A percentile compares a stretch with the other conserved stretches of the same genome.
phyloP scores from a whole-genome alignment of 2,888 invertebrate genomes.

The Megaustenia siamemsis region DNA sequence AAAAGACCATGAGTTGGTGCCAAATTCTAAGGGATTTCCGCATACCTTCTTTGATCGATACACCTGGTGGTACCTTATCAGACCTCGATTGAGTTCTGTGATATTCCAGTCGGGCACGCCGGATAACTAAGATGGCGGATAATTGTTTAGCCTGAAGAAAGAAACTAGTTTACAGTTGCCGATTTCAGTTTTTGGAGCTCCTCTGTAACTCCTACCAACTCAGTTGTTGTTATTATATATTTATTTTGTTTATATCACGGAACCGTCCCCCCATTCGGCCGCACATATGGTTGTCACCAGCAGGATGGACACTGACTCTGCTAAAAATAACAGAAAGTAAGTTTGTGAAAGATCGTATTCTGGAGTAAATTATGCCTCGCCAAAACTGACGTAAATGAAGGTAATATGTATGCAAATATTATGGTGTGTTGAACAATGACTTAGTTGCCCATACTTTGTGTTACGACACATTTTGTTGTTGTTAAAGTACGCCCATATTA shows the following conservation, averaged over 20 bases:
- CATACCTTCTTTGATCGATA: neutral
- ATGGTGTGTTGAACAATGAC: no score
- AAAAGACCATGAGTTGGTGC: no score
- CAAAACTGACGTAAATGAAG: no score
- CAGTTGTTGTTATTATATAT: neutral
- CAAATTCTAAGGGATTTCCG: neutral
- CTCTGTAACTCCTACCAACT: neutral
- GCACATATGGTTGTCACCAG: conserved; percentile 57
- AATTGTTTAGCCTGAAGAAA: neutral
- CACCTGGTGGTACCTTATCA: neutral
- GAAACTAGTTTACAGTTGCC: neutral
- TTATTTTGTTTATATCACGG: no score
- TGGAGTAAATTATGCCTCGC: no score
- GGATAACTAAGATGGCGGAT: neutral
- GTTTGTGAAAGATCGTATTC: conserved; percentile 58
- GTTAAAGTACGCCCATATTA: no score
- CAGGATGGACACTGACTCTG: conserved; percentile 71
- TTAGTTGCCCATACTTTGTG: no score
- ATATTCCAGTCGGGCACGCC: neutral
- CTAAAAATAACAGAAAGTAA: conserved; percentile 74
- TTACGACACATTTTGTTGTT: no score
- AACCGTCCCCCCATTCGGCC: neutral
- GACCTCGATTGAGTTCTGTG: neutral
- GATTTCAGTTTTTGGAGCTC: neutral
- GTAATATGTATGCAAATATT: no score